Conservation (phyloP, 1,140 invertebrate species). For the Drosophila pallidifrons region DNA sequence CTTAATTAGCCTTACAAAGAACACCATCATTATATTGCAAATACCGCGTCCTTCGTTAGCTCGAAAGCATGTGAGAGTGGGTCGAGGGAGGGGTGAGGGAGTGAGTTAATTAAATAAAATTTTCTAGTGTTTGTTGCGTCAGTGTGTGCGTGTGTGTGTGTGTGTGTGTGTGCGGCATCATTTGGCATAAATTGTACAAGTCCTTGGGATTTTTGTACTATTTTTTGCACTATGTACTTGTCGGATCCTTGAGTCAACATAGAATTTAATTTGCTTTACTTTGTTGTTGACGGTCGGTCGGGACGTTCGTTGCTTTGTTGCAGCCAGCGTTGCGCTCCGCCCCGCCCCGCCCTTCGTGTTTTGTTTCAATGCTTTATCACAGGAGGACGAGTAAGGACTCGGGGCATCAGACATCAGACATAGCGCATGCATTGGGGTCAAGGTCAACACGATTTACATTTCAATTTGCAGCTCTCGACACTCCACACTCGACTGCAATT, state of each 20-base stretch:
- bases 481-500: neutral
- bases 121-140: conserved; percentile 23
- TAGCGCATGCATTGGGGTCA: conserved; percentile 41
- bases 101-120: conserved; percentile 41
- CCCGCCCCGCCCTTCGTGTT: conserved; percentile 34
- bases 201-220: conserved; percentile 30
- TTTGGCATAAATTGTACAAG: conserved; percentile 38
- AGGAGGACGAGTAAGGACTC: conserved; percentile 27
- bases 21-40: conserved; percentile 1
- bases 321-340: conserved; percentile 1
- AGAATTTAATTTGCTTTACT: conserved; percentile 29
- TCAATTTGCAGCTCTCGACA: conserved; percentile 32
- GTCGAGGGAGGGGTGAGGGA: neutral
- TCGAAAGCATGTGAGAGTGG: neutral
- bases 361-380: conserved; percentile 44
- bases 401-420: conserved; percentile 21
- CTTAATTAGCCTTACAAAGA: conserved; percentile 62
- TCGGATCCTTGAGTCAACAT: conserved; percentile 29
- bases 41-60: conserved; percentile 5
- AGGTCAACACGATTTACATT: conserved; percentile 51
- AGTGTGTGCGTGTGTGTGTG: neutral
- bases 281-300: conserved; percentile 2
- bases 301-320: conserved; percentile 2
- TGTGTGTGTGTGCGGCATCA: conserved; percentile 11
- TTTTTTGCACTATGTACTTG: neutral